phyloP scores from a whole-genome alignment of 2,888 invertebrate genomes.

The Camptogramma bilineatum region DNA sequence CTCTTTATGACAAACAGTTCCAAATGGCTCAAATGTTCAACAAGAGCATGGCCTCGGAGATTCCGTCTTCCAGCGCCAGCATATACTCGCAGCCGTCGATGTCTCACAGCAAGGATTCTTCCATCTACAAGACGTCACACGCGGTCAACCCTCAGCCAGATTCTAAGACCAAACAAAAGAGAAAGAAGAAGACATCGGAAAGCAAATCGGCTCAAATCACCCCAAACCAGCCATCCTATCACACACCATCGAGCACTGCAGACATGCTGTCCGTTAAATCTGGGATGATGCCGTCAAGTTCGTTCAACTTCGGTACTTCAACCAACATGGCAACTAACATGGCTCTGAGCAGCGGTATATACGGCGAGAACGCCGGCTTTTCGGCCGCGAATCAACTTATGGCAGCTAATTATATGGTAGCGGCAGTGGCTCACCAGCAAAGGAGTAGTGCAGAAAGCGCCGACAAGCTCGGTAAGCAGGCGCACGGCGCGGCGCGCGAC shows the following conservation, averaged over 20 bases:
- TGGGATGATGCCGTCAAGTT: conserved; percentile 92
- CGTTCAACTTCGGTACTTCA: conserved; percentile 93
- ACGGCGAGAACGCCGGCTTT: conserved; percentile 88
- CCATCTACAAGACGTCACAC: conserved; percentile 65
- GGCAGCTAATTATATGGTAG: conserved; percentile 82
- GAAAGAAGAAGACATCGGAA: conserved; percentile 73
- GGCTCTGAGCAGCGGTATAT: conserved; percentile 83
- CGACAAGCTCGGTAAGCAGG: conserved; percentile 78
- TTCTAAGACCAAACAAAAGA: conserved; percentile 66
- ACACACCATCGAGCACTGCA: conserved; percentile 87
- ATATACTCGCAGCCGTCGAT: conserved; percentile 71
- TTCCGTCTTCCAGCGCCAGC: conserved; percentile 64
- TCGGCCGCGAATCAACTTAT: conserved; percentile 87
- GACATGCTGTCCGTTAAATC: conserved; percentile 74
- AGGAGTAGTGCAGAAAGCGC: conserved; percentile 63
- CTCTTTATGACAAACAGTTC: conserved; percentile 85
- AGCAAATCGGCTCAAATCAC: conserved; percentile 61
- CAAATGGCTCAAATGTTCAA: conserved; percentile 87
- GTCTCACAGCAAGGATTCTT: conserved; percentile 68
- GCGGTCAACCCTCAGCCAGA: conserved; percentile 59
- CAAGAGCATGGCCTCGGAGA: conserved; percentile 73
- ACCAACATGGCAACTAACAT: conserved; percentile 87
- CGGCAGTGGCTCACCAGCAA: conserved; percentile 78
- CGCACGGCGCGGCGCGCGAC: conserved; percentile 71
- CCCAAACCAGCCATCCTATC: conserved; percentile 72